Evolutionary conservation across 2,113 vertebrate genomes (phyloP), one percentile per base, ranked within the genome.

Genomic region (Lamprotornis superbus): DNA sequence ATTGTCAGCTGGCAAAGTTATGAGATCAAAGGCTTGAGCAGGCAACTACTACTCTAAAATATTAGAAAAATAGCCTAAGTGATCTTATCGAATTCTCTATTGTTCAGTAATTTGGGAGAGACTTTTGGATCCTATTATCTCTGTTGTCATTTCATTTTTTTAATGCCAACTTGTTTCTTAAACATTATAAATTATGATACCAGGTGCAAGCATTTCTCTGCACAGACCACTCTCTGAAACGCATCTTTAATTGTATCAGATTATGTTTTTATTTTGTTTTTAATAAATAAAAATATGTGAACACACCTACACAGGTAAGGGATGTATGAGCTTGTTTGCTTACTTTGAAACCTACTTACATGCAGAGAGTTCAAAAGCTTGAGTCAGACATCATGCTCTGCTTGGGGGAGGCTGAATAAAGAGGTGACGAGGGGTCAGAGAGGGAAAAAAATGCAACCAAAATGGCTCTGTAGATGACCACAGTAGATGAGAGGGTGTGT

Each of bases 241-340:
- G 49, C 44, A 53, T 82, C 24, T 91, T 88, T 90, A 96, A 93
- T 92, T 93, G 93, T 91, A 82, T 82, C 80, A 96, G 83, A 89
- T 82, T 91, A 91, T 95, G 86, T 59, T 94, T 96, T 92, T 70
- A 81, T 95, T 95, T 94, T 96, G 95, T 84, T 93, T 93, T 91
- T 84, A 95, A 93, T 87, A 92, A 95, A 91, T 96, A 89, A 87
- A 94, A 94, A 92, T 90, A 92, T 53, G 70, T 35, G 94, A 95
- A 69, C 65, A 94, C 94, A 96, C 94, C 89, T 92, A 96, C 91
- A 91, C 42, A 91, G 37, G 40, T 47, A 92, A 95, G 77, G 85
- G 91, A 60, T 87, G 83, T 68, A 73, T 44, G 49, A 94, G 93
- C 77, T 95, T 91, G 91, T 96, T 96, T 93, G 87, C 81, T 92